Conservation (phyloP, 1,140 invertebrate species). For the Dinothrombium tinctorium region DNA sequence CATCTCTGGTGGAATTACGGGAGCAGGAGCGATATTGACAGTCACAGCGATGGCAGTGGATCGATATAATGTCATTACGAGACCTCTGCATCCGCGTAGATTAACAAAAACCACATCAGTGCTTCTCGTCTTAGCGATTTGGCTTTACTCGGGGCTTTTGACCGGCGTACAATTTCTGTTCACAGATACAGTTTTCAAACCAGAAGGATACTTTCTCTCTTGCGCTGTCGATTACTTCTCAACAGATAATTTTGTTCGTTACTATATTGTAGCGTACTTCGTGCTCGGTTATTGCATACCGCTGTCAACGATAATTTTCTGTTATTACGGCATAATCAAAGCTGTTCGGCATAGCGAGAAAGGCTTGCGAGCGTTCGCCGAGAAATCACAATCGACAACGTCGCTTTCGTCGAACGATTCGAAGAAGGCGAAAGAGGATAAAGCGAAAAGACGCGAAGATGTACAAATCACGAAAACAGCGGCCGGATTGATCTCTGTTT, state of each 20-base stretch:
- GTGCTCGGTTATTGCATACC: constrained; percentile 51
- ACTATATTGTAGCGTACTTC: constrained; percentile 47
- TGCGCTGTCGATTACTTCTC: constrained; percentile 61
- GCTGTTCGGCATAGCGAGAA: constrained; percentile 20
- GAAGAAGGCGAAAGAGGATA: too few relatives aligned
- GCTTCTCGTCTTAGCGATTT: constrained; percentile 41
- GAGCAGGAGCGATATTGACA: constrained; percentile 50
- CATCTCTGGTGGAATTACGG: constrained; percentile 44
- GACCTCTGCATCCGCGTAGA: constrained; percentile 30
- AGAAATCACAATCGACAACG: constrained; percentile 7
- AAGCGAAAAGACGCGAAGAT: constrained; percentile 13
- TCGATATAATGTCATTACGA: constrained; percentile 51
- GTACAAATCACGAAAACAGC: constrained; percentile 49
- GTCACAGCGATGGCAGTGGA: constrained; percentile 51
- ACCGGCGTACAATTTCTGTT: constrained; percentile 44
- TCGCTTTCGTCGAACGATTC: constrained; percentile 9
- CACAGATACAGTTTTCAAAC: constrained; percentile 53
- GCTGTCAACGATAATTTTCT: constrained; percentile 46
- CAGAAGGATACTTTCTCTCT: constrained; percentile 60
- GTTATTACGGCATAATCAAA: constrained; percentile 52
- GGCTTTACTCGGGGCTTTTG: constrained; percentile 54
- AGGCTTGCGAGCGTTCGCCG: constrained; percentile 12
- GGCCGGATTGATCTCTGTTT: constrained; percentile 54
- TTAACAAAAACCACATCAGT: constrained; percentile 31
- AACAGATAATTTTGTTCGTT: constrained; percentile 40